Percentiles rank a stretch among this genome's conserved stretches.
phyloP scores from a whole-genome alignment of 2,797 vertebrate species.

The Hypotaenidia okinawae region DNA sequence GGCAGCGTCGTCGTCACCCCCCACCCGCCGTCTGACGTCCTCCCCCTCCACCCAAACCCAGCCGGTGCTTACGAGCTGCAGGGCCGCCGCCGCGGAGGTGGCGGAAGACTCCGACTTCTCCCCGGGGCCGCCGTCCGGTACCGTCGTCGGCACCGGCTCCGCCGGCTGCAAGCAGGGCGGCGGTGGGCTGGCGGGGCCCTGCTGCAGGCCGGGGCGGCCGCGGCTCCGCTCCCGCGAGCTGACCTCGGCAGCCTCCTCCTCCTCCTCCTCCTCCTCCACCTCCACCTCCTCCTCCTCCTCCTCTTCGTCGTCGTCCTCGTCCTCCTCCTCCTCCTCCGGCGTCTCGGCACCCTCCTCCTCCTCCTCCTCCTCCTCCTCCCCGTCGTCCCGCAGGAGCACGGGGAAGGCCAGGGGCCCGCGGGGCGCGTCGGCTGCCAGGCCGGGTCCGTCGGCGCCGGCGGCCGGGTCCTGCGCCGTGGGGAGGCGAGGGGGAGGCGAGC shows the following conservation, averaged over 20 bases:
- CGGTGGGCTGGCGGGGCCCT: neutral
- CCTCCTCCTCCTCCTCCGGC: neutral
- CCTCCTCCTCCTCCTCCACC: neutral
- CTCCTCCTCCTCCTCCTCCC: constrained; percentile 25
- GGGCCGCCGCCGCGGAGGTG: constrained; percentile 13
- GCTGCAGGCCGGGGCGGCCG: neutral
- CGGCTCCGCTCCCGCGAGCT: neutral
- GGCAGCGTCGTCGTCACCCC: constrained; percentile 41
- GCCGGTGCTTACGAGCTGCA: constrained; percentile 51
- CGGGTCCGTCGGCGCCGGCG: neutral
- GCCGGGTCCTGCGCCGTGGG: neutral
- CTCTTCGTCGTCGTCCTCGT: neutral
- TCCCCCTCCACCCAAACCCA: neutral
- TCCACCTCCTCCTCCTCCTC: neutral
- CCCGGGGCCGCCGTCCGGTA: neutral
- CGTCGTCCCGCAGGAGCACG: constrained; percentile 62
- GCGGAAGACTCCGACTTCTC: neutral
- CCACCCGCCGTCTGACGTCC: neutral
- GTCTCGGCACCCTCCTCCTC: neutral
- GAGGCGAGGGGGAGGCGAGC: neutral
- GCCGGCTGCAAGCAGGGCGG: neutral
- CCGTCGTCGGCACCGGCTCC: neutral
- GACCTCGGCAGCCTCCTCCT: neutral
- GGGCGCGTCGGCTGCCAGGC: neutral
- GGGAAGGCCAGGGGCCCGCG: constrained; percentile 21